A percentile compares a stretch with the other conserved stretches of the same genome.
phyloP scores from a whole-genome alignment of 2,113 vertebrate species.

The Ranitomeya variabilis region DNA sequence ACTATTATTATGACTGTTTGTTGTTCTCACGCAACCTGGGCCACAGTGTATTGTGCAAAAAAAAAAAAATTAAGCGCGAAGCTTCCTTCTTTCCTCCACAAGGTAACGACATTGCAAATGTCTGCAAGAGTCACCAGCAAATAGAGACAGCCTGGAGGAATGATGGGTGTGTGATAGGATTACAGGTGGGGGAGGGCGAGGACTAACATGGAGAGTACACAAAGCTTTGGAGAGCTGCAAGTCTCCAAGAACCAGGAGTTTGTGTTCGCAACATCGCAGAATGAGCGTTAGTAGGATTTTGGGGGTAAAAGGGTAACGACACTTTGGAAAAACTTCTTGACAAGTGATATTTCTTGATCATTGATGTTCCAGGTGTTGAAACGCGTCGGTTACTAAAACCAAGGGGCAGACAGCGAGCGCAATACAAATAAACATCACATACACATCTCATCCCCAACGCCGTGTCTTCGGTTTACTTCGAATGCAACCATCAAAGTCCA shows the following conservation, averaged over 20 bases:
- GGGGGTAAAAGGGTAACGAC: no score
- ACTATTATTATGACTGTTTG: conserved; percentile 38
- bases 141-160: conserved; percentile 47
- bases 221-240: conserved; percentile 22
- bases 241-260: neutral
- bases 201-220: conserved; percentile 33
- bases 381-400: no score
- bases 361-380: no score
- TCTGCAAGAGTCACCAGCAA: conserved; percentile 38
- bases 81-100: conserved; percentile 25
- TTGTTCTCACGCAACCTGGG: conserved; percentile 43
- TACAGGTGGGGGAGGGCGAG: conserved; percentile 44
- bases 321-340: no score
- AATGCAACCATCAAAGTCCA: no score
- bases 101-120: conserved; percentile 34
- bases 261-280: neutral
- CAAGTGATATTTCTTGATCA: no score
- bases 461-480: no score
- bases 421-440: no score
- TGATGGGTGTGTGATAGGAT: conserved; percentile 53
- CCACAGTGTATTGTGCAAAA: conserved; percentile 25
- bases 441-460: no score
- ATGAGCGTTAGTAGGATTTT: neutral
- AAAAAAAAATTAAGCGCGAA: neutral
- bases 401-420: no score